Evolutionary conservation across 2,888 invertebrate species (phyloP), one percentile per base, ranked within the genome.

Genomic region (Andrena dorsata): DNA sequence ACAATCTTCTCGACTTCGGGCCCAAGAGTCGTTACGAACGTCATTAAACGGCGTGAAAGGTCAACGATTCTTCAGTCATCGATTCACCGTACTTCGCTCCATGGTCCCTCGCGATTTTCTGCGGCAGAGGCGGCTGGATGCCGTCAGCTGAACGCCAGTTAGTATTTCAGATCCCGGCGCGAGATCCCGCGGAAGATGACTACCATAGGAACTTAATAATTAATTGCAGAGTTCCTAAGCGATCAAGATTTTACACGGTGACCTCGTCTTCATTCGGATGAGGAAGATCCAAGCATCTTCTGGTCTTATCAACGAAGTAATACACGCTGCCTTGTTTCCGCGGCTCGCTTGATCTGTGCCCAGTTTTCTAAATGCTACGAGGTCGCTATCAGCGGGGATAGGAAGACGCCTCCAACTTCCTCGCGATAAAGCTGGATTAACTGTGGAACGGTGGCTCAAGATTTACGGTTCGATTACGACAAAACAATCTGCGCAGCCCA

Each of bases 21-120:
- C 53, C 56, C 20, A 28, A 28, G 72, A 77, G 56, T 79, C 71
- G 87, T 86, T 84, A 63, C 66, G 76, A 77, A 82, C 87, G 76
- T 84, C 82, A 84, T 86, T 82, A 80, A 77, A 72, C 75, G 70
- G 26, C 47, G 61, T 4, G 77, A 77, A 77, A 73, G 73, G 82
- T 65, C 68, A 73, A 83, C 77, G 69, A 61, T 72, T 68, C 73
- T 64, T 26, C n/a, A 51, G 28, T 70, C 75, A 66, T 47, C 56
- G 77, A 61, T 74, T 65, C 71, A 51, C 80, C 51, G 30, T 61
- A 60, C 73, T 63, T 63, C 56, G 30, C 2, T 16, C 1, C 23
- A 10, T 35, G 35, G 1, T 2, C 6, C 20, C 23, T 4, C 10
- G 26, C 20, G 77, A 73, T 56, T 60, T 60, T 73, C 58, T 56